phyloP scores from a whole-genome alignment of 1,140 invertebrate genomes.

The Coenobita brevimanus region DNA sequence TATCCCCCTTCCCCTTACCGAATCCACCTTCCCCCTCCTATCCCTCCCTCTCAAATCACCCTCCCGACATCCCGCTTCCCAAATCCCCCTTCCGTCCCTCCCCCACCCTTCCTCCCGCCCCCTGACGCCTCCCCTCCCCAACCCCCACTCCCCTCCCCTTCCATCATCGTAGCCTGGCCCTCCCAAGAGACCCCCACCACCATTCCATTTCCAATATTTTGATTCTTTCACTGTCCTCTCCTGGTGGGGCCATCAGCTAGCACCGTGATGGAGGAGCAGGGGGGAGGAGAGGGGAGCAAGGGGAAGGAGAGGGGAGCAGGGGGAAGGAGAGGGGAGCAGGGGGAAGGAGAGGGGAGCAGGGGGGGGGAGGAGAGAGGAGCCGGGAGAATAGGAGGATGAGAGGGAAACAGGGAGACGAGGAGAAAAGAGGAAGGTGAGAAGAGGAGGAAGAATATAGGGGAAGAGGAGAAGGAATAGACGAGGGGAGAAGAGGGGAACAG shows the following conservation, averaged over 20 bases:
- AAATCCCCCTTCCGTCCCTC: neutral
- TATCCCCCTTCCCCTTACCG: no score
- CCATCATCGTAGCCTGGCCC: neutral
- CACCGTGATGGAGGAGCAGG: neutral
- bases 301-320: neutral
- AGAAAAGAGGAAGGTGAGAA: neutral
- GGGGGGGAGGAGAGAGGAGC: neutral
- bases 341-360: neutral
- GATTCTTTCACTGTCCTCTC: slow-evolving; percentile 47
- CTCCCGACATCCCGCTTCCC: no score
- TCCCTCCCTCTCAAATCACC: neutral
- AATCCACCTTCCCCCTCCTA: neutral
- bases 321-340: neutral
- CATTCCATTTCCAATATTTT: slow-evolving; percentile 57
- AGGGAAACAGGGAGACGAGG: neutral
- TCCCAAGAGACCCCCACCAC: slow-evolving; percentile 17
- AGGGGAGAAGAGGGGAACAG: neutral
- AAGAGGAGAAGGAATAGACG: neutral
- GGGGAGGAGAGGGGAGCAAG: neutral
- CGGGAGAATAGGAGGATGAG: neutral
- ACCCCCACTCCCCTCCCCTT: neutral
- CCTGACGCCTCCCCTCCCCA: neutral
- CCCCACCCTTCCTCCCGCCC: neutral
- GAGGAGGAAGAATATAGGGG: neutral
- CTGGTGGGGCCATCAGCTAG: slow-evolving; percentile 21